A percentile compares a stretch with the other conserved stretches of the same genome.
Evolutionary conservation across 2,797 vertebrate species (phyloP).

Genomic region (Numenius phaeopus): DNA sequence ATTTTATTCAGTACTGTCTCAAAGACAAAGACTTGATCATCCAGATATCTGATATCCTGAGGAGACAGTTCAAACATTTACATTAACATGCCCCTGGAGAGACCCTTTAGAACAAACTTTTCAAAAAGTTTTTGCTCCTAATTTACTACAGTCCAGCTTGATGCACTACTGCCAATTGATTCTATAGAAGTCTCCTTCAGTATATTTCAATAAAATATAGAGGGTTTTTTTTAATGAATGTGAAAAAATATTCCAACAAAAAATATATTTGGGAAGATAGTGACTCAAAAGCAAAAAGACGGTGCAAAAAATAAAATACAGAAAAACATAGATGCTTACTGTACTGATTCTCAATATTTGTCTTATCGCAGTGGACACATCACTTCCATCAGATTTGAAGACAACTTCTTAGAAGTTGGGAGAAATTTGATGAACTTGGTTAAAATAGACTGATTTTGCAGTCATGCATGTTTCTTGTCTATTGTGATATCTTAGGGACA

Average conservation of each 20-base stretch:
- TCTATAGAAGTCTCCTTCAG: not conserved
- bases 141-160: not conserved
- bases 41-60: not conserved
- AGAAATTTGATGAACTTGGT: not conserved
- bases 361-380: not conserved
- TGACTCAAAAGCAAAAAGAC: not conserved
- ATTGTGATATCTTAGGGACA: not conserved
- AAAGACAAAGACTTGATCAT: not conserved
- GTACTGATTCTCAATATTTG: not conserved
- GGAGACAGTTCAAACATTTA: not conserved
- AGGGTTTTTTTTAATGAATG: not conserved
- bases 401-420: not conserved
- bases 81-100: not conserved
- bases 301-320: not conserved
- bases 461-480: not conserved
- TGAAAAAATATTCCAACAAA: not conserved
- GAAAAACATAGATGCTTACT: not conserved
- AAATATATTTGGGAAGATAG: not conserved
- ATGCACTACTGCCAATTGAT: not conserved
- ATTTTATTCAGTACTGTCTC: not conserved
- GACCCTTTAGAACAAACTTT: not conserved
- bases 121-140: not conserved
- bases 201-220: not conserved
- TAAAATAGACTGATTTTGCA: not conserved
- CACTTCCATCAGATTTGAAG: not conserved